phyloP scores from a whole-genome alignment of 2,888 invertebrate genomes.

The Tuta absoluta region DNA sequence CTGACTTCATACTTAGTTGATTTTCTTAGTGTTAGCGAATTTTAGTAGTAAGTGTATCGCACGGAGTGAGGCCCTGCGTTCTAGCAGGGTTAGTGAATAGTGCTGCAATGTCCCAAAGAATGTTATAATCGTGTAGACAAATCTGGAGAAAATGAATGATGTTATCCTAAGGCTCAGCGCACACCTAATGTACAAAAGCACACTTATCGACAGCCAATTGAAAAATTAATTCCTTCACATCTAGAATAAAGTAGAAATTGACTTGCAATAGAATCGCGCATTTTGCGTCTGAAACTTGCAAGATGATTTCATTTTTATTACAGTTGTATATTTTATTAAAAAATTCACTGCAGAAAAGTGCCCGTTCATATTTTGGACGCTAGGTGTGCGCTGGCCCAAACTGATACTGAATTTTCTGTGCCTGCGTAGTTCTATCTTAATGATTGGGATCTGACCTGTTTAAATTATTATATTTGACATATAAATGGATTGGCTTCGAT shows the following conservation, averaged over 20 bases:
- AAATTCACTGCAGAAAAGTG: too few relatives aligned
- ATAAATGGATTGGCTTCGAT: slow-evolving; percentile 25
- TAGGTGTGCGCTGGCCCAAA: background rate
- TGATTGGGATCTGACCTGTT: slow-evolving; percentile 52
- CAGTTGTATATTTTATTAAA: too few relatives aligned
- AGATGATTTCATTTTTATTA: too few relatives aligned
- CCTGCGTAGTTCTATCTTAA: slow-evolving; percentile 37
- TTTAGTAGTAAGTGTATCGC: slow-evolving; percentile 68
- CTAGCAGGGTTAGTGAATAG: slow-evolving; percentile 73
- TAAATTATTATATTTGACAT: slow-evolving; percentile 39
- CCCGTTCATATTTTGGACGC: too few relatives aligned
- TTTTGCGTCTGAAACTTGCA: too few relatives aligned
- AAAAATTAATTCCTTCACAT: too few relatives aligned
- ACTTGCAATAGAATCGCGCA: too few relatives aligned
- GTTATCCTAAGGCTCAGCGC: background rate
- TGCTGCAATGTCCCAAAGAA: slow-evolving; percentile 79
- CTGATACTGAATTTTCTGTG: slow-evolving; percentile 37
- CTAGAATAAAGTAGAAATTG: too few relatives aligned
- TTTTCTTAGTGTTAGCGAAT: slow-evolving; percentile 68
- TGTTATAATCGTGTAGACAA: slow-evolving; percentile 66
- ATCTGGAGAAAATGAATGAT: slow-evolving; percentile 41
- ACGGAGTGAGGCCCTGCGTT: slow-evolving; percentile 75
- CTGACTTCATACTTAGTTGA: slow-evolving; percentile 59
- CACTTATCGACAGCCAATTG: too few relatives aligned
- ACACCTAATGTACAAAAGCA: too few relatives aligned